Base-by-base conservation (phyloP, 2,113 vertebrate species). In the Vidua chalybeata region DNA sequence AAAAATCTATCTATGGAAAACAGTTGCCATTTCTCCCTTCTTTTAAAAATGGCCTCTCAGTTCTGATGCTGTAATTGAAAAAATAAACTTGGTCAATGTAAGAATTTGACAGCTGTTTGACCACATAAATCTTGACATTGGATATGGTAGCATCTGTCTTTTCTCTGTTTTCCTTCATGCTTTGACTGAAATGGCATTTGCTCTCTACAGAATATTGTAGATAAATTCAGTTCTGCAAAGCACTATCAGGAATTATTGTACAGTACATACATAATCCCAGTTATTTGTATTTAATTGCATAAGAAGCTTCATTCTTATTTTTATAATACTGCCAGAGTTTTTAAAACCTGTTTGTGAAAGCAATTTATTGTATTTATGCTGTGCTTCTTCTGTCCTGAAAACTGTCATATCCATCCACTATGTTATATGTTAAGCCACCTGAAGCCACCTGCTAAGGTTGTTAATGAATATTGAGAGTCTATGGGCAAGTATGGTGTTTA, bases 221-320 rank as follows among this genome's bases (percentile, higher is more conserved):
- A 93, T 74, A 74, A 90, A 95, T 79, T 63, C 48, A 59, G 55
- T 61, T 95, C 61, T 86, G 72, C 61, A 88, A 88, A 93, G 71
- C 72, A 88, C 31, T 63, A 31, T 67, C 15, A 78, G 67, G n/a
- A 84, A 88, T 92, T 86, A 79, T 31, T 92, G 68, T 72, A 90
- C 61, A 77, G 82, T 59, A 88, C 83, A 71, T 56, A 24, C 30
- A 26, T 16, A 80, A 67, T 8, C 71, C 56, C n/a, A 75, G 11
- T 59, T 71, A 71, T 55, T 90, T 93, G 33, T 96, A 84, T 81
- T 83, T 96, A 85, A 80, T 43, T 91, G 35, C 66, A 35, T 48
- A 23, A 39, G 55, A 64, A 87, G 46, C 35, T 68, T 92, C 52
- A 41, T 90, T 85, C 52, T 86, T 78, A 49, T 49, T 93, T 94